Conservation (phyloP, 2,888 invertebrate species). For the Nomada goodeniana region DNA sequence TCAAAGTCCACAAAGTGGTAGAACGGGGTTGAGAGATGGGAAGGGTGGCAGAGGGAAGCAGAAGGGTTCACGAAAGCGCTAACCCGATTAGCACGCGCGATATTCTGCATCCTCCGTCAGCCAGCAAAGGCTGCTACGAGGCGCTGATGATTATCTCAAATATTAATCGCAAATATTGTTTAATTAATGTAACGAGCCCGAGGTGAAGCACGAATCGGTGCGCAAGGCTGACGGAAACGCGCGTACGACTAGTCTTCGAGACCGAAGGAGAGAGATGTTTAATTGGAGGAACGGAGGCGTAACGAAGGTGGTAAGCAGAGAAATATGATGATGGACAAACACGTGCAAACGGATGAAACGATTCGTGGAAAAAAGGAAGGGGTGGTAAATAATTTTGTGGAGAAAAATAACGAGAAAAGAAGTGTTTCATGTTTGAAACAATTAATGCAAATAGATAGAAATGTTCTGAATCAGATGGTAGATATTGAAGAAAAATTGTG, state of each 20-base stretch:
- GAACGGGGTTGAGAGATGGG: background rate
- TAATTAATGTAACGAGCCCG: slow-evolving; percentile 80
- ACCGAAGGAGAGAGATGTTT: slow-evolving; percentile 17
- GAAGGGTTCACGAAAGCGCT: slow-evolving; percentile 69
- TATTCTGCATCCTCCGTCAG: slow-evolving; percentile 71
- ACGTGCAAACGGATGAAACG: slow-evolving; percentile 29
- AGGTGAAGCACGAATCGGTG: slow-evolving; percentile 59
- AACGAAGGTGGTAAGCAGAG: slow-evolving; percentile 44
- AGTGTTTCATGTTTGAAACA: background rate
- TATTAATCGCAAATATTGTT: slow-evolving; percentile 83
- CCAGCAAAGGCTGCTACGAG: slow-evolving; percentile 72
- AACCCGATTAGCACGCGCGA: slow-evolving; percentile 77
- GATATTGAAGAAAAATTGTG: too few relatives aligned
- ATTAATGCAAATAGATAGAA: background rate
- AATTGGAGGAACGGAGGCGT: slow-evolving; percentile 14
- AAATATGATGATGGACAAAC: slow-evolving; percentile 36
- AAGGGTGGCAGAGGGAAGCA: slow-evolving; percentile 35
- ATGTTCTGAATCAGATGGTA: background rate
- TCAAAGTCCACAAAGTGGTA: background rate
- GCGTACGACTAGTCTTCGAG: slow-evolving; percentile 47
- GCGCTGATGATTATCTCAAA: slow-evolving; percentile 82
- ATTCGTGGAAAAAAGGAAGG: slow-evolving; percentile 7
- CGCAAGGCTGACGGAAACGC: slow-evolving; percentile 49
- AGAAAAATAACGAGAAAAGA: background rate
- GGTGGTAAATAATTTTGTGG: slow-evolving; percentile 22